phyloP scores from a whole-genome alignment of 1,140 invertebrate genomes.

The Macrobrachium nipponense region DNA sequence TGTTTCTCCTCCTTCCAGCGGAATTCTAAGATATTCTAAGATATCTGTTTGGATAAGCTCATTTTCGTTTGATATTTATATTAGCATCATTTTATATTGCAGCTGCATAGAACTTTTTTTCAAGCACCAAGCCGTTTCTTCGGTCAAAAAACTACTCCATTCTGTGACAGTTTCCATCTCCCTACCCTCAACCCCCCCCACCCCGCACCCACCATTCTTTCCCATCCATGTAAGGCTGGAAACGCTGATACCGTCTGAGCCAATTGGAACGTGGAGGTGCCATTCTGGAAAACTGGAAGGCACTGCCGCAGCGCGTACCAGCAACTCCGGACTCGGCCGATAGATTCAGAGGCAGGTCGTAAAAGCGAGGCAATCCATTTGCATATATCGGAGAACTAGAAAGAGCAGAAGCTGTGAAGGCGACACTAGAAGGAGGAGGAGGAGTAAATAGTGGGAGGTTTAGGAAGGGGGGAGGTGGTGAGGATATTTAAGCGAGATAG shows the following conservation, averaged over 20 bases:
- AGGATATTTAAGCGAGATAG: background rate
- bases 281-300: constrained; percentile 56
- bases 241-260: constrained; percentile 39
- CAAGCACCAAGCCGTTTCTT: too few relatives aligned
- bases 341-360: constrained; percentile 61
- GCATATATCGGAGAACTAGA: constrained; percentile 56
- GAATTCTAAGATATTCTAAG: too few relatives aligned
- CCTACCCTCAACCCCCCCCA: too few relatives aligned
- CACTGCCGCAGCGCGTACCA: constrained; percentile 45
- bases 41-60: too few relatives aligned
- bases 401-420: constrained; percentile 42
- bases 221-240: constrained; percentile 46
- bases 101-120: too few relatives aligned
- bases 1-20: too few relatives aligned
- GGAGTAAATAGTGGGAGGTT: background rate
- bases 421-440: background rate
- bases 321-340: constrained; percentile 58
- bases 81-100: too few relatives aligned
- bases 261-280: constrained; percentile 54
- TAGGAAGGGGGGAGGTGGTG: background rate
- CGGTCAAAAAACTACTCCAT: too few relatives aligned
- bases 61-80: too few relatives aligned
- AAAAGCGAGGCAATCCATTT: constrained; percentile 62
- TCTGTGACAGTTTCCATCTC: too few relatives aligned
- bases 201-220: background rate